Evolutionary conservation across 23 tunicate species (phyloP), one percentile per base, ranked within the genome.

Genomic region (Botrylloides violaceus): DNA sequence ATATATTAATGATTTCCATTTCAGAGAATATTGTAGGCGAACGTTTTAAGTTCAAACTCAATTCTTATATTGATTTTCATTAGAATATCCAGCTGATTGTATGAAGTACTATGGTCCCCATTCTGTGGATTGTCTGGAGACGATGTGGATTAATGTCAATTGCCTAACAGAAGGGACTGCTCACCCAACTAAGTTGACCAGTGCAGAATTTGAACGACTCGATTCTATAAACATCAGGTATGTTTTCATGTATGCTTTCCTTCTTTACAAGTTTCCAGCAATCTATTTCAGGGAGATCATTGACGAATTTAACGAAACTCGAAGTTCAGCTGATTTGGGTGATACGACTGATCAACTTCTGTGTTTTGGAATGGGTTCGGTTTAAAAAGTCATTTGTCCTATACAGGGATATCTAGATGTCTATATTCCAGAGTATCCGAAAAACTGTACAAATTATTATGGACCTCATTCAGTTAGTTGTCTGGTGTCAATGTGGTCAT

Each of bases 101-200:
- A 68, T 25, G 9, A n/a, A n/a, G 47, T 68, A 68, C 28, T 76
- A 63, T 63, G 80, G 80, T 1, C 71, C 36, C 2, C 80, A 76
- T 39, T 30, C 80, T 12, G 35, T 49, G 3, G 71, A 36, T 36
- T 76, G 80, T 76, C 59, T 76, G 3, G 49, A 5, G 19, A 76
- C 80, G 4, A 63, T 76, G 0, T 76, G 80, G 80, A 15, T 35
- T 19, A 34, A 3, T 63, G 80, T 76, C 34, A 66, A 48, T 7
- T 63, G 70, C 29, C 29, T 63, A 33, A 1, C 26, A 35, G 43
- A 36, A 20, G 74, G 74, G 12, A n/a, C 22, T 26, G 37, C 36
- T 21, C 28, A 68, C 37, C 74, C 74, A n/a, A 24, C 4, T 5
- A 68, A 68, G 25, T 30, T 68, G 27, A 68, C 36, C 37, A 32